Base-by-base conservation (phyloP, 2,797 vertebrate species). In the Kryptolebias ocellatus region DNA sequence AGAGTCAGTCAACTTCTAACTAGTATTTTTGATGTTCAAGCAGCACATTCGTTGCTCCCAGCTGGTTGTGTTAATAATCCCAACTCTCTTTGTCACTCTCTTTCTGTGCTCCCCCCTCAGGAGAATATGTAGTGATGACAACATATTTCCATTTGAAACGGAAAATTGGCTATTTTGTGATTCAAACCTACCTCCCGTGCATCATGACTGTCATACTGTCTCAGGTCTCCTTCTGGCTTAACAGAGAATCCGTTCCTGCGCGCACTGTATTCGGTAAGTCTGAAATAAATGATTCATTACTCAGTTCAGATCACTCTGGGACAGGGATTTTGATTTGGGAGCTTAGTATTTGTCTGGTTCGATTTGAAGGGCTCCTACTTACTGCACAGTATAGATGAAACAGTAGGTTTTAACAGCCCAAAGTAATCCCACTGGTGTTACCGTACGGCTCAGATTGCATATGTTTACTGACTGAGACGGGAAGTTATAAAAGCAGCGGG, bases 151-250 rank as follows among this genome's bases (percentile, higher is more conserved):
- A 99, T 88, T 95, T 99, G 90, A 99, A 99, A 92, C 94, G 98
- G 89, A 99, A 99, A 95, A 99, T 99, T 51, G 98, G 97, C 77
- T 99, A 98, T 90, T 99, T 99, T 92, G 97, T 99, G 90, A 99
- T 99, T 92, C 98, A 99, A 89, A 99, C 97, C 45, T 99, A 99
- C 91, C 94, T 99, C 50, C 98, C 98, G 55, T 99, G 98, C 94
- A 99, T 99, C 90, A 99, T 99, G 98, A 99, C 98, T 0, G 98
- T 99, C 92, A 99, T 99, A 85, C 94, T 99, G 81, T 99, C 98
- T 81, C 97, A 99, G 90, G 97, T 99, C 59, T 99, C 98, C 84
- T 99, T 99, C 93, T 99, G 98, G 98, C 95, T 99, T 55, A 99
- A 99, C 93, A 93, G 98, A 76, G 98, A 99, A 80, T 99, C 97